phyloP scores from a whole-genome alignment of 2,888 invertebrate species.

The Romanomermis culicivorax region DNA sequence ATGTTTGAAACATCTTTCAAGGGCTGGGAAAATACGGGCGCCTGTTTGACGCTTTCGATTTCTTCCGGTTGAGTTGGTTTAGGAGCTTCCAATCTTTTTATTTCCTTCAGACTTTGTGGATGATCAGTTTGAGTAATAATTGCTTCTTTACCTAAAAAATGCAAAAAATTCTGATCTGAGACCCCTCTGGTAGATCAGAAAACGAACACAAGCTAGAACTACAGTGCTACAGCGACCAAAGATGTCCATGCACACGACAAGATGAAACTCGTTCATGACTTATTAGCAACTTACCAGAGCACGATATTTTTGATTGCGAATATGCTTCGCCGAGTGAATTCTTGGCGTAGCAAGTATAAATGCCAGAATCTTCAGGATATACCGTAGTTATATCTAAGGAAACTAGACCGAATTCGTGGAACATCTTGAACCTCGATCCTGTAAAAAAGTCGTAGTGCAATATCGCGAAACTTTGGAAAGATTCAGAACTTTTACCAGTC shows the following conservation, averaged over 20 bases:
- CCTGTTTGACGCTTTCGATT: slow-evolving; percentile 19
- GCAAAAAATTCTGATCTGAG: not conserved
- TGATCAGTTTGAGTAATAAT: slow-evolving; percentile 17
- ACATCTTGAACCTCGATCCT: slow-evolving; percentile 33
- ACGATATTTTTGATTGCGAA: slow-evolving; percentile 18
- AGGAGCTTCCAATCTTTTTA: slow-evolving; percentile 21
- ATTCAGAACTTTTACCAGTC: slow-evolving; percentile 1
- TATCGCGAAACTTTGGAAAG: not conserved
- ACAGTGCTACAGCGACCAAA: too few relatives aligned
- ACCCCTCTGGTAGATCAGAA: too few relatives aligned
- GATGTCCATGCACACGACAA: too few relatives aligned
- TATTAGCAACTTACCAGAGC: slow-evolving; percentile 17
- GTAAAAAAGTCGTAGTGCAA: slow-evolving; percentile 35
- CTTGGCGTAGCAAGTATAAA: slow-evolving; percentile 44
- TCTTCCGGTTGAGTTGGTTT: slow-evolving; percentile 18
- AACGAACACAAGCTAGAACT: too few relatives aligned
- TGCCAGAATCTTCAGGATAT: slow-evolving; percentile 63
- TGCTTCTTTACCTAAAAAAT: not conserved
- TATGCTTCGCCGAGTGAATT: slow-evolving; percentile 22
- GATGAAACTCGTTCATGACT: too few relatives aligned
- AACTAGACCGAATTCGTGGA: slow-evolving; percentile 25
- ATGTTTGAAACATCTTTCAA: slow-evolving; percentile 17
- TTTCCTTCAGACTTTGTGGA: slow-evolving; percentile 18
- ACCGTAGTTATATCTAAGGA: slow-evolving; percentile 30
- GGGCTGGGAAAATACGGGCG: slow-evolving; percentile 9